These are phyloP conservation scores for Trissoscelio sp. DNA, from an alignment of 2,888 invertebrate species.

Conservation along the genomic window DNA sequence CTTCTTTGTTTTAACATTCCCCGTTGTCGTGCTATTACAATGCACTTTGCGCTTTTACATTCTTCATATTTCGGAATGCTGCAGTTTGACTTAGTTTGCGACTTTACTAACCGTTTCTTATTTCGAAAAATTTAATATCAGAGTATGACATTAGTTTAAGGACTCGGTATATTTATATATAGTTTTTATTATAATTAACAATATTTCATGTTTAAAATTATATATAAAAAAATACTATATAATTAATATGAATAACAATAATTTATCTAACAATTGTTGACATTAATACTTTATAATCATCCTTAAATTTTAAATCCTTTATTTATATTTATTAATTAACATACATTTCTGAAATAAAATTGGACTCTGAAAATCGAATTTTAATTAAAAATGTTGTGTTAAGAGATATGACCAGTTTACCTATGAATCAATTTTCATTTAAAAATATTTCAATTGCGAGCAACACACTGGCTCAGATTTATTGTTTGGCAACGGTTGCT, in stretches of 20 bases:
- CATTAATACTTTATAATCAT: no score
- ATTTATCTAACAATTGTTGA: no score
- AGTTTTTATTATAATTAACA: not conserved
- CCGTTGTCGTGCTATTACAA: constrained; percentile 51
- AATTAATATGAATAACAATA: no score
- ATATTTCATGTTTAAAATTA: no score
- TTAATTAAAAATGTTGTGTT: no score
- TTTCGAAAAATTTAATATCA: constrained; percentile 21
- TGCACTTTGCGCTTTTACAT: constrained; percentile 56
- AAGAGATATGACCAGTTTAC: not conserved
- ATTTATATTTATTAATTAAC: not conserved
- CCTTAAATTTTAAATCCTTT: no score
- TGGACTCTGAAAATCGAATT: no score
- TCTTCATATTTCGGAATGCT: constrained; percentile 40
- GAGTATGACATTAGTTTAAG: not conserved
- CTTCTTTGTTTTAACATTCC: constrained; percentile 56
- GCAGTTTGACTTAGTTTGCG: constrained; percentile 33
- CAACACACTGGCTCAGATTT: not conserved
- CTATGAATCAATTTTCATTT: no score
- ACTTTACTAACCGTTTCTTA: constrained; percentile 20
- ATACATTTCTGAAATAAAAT: no score
- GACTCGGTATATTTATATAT: not conserved
- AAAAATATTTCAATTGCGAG: not conserved
- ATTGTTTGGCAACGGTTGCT: constrained; percentile 16
- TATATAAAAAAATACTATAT: no score